A percentile compares a stretch with the other conserved stretches of the same genome.
Evolutionary conservation across 2,113 vertebrate species (phyloP).

Genomic region (Ginglymostoma cirratum): DNA sequence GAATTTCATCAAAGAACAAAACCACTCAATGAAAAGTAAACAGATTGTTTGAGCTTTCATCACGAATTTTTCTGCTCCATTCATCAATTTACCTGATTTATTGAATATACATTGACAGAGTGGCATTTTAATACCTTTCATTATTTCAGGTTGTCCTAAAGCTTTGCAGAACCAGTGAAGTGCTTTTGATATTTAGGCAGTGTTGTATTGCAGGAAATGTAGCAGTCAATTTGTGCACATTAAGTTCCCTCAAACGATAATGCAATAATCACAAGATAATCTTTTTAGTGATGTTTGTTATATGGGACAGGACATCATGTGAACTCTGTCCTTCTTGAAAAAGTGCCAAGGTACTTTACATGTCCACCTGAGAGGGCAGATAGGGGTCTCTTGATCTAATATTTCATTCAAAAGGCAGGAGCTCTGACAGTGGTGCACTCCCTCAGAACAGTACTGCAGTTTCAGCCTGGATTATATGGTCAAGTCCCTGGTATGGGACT

Average conservation of each 20-base stretch:
- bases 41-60: not conserved
- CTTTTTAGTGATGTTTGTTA: not conserved
- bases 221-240: not conserved
- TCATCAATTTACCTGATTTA: not conserved
- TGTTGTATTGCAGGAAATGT: not conserved
- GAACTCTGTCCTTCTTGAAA: not conserved
- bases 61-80: not conserved
- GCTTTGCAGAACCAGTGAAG: not conserved
- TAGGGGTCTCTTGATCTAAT: not conserved
- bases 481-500: not conserved
- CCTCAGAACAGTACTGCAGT: not conserved
- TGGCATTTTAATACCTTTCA: not conserved
- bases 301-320: not conserved
- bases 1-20: not conserved
- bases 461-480: not conserved
- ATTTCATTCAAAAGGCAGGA: not conserved
- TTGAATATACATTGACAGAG: not conserved
- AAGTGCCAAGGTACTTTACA: not conserved
- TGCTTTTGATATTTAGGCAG: not conserved
- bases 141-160: not conserved
- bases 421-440: not conserved
- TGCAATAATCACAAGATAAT: not conserved
- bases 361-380: not conserved
- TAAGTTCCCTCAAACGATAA: not conserved
- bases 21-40: not conserved